Evolutionary conservation across 2,113 vertebrate genomes (phyloP).

Genomic region (Cyanoramphus novaezelandiae): DNA sequence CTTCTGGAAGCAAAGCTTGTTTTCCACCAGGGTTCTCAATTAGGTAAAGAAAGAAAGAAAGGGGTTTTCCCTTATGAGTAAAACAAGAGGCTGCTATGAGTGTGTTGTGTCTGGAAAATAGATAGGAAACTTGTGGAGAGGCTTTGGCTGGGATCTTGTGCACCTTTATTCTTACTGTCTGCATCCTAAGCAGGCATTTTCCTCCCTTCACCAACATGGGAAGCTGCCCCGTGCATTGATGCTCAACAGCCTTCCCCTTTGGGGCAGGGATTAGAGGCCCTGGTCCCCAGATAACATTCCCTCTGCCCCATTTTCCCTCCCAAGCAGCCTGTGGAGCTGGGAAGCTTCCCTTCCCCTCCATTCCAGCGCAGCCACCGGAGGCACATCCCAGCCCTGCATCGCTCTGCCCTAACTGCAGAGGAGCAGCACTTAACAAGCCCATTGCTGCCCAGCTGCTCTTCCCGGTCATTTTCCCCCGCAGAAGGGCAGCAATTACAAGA

Average conservation of each 20-base stretch:
- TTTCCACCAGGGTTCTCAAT: background rate
- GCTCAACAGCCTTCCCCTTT: background rate
- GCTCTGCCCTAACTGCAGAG: rapidly evolving
- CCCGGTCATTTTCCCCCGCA: background rate
- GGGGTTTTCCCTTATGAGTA: background rate
- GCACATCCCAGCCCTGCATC: rapidly evolving
- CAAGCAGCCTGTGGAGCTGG: rapidly evolving
- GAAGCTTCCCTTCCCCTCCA: background rate
- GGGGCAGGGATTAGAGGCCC: background rate
- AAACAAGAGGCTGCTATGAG: background rate
- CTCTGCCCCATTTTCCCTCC: background rate
- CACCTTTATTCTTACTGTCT: rapidly evolving
- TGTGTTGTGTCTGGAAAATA: background rate
- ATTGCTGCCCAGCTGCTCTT: background rate
- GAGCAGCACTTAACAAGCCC: rapidly evolving
- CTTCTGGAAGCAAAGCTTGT: constrained; percentile 14
- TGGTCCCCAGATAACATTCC: background rate
- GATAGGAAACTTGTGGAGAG: background rate
- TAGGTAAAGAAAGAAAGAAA: background rate
- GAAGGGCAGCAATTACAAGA: background rate
- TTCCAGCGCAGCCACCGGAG: rapidly evolving
- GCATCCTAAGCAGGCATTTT: background rate
- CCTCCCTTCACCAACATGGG: rapidly evolving
- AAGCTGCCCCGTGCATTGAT: background rate
- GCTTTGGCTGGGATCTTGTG: background rate